Evolutionary conservation across 1,140 invertebrate genomes (phyloP), one percentile per base, ranked within the genome.

Genomic region (Thaumetopoea pityocampa): DNA sequence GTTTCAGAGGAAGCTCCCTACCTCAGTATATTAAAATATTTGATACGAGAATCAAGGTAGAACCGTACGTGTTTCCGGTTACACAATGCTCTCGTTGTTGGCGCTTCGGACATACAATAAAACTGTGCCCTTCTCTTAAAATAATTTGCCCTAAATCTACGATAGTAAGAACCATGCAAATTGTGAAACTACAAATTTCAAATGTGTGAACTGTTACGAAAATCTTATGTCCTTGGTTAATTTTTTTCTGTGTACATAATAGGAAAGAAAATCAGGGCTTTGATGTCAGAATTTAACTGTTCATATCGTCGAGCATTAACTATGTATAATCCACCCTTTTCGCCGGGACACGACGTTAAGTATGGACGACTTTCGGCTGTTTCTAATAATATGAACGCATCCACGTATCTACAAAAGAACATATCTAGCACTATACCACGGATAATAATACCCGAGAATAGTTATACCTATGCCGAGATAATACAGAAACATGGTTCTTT

Each of bases 221-320:
- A 27, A 34, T 7, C 60, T 59, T 29, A 32, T 55, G 30, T 10
- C 52, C 0, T 28, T 56, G 3, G 29, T 26, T 51, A 42, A 34
- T 26, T 12, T 1, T 59, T 49, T 11, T 52, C 57, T 7, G 20
- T 42, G 9, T 61, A 23, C 24, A 20, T 23, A 26, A 66, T 53
- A 24, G 57, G 61, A 26, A 65, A 54, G 12, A 16, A 22, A 2
- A 27, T 64, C 2, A 32, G 57, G 23, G 43, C 50, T 5, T 17
- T 57, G 2, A 65, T 61, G 53, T 18, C 51, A 3, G 45, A 53
- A 23, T 47, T 43, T 17, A 54, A 50, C 18, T 36, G 32, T 22
- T 46, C 57, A 1, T 65, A 61, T 15, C 43, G 35, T 28, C 50
- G 36, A 33, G 61, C 61, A 0, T 6, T 32, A 6, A 32, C 15